Evolutionary conservation across 2,113 vertebrate genomes (phyloP).

Genomic region (Grammomys surdaster): DNA sequence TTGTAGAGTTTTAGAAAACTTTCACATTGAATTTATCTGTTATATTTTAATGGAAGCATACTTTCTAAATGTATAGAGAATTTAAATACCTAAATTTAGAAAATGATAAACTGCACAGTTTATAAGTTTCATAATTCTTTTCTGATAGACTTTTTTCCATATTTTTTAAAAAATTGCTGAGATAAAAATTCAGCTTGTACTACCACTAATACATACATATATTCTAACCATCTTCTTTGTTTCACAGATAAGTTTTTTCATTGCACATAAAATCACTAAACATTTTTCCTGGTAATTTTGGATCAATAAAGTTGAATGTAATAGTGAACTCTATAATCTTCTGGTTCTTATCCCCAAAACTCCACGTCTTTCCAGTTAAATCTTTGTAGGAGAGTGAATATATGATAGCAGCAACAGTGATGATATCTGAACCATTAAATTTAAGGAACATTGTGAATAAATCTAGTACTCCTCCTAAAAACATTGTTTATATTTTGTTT

Average conservation of each 20-base stretch:
- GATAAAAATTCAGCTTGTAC: not conserved
- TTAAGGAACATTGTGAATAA: not conserved
- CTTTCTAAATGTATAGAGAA: not conserved
- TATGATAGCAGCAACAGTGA: rapidly evolving
- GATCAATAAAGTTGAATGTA: not conserved
- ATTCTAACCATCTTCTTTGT: not conserved
- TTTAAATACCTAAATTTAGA: not conserved
- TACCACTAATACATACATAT: not conserved
- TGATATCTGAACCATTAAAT: not conserved
- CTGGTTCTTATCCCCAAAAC: not conserved
- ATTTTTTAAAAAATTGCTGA: not conserved
- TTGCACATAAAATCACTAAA: not conserved
- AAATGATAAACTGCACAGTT: not conserved
- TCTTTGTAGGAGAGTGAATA: not conserved
- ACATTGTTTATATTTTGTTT: not conserved
- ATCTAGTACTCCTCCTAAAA: not conserved
- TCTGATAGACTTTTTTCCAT: not conserved
- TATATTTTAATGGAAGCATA: not conserved
- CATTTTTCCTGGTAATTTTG: not conserved
- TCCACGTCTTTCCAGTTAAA: not conserved
- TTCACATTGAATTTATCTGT: not conserved
- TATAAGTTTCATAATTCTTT: not conserved
- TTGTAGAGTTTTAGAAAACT: not conserved
- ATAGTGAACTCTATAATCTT: not conserved
- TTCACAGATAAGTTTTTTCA: not conserved